Conservation (phyloP, 2,888 invertebrate genomes). For the Conchocele bisecta region DNA sequence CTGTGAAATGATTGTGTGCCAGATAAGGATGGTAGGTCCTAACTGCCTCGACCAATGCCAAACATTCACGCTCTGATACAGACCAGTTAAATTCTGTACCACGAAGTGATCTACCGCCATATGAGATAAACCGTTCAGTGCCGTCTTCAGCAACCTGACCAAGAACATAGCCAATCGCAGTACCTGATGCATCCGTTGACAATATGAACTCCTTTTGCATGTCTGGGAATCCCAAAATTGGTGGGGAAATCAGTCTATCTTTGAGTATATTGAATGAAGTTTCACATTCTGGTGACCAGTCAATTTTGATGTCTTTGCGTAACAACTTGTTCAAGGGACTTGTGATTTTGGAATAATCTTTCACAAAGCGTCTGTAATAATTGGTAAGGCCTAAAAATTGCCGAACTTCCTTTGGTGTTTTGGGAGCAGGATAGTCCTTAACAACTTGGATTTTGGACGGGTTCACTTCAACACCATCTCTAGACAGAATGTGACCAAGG, state of each 20-base stretch:
- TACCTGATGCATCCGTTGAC: constrained; percentile 12
- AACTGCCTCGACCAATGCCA: constrained; percentile 56
- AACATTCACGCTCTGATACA: constrained; percentile 56
- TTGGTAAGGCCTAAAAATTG: constrained; percentile 44
- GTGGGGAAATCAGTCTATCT: constrained; percentile 15
- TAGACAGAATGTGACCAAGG: constrained; percentile 39
- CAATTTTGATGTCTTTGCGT: constrained; percentile 40
- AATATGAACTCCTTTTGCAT: constrained; percentile 5
- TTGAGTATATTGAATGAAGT: constrained; percentile 32
- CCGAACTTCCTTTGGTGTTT: constrained; percentile 33
- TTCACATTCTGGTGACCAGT: constrained; percentile 49
- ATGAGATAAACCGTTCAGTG: constrained; percentile 46
- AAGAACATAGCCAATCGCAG: constrained; percentile 39
- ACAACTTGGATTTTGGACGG: constrained; percentile 38
- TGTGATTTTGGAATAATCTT: constrained; percentile 50
- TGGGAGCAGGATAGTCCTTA: constrained; percentile 43
- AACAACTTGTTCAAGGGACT: constrained; percentile 44
- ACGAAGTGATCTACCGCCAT: constrained; percentile 52
- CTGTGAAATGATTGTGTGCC: constrained; percentile 32
- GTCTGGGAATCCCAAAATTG: constrained; percentile 39
- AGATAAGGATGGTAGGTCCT: constrained; percentile 49
- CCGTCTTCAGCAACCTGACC: constrained; percentile 39
- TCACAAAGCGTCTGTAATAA: constrained; percentile 52
- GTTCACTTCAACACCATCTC: constrained; percentile 52
- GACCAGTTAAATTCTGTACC: constrained; percentile 49